Evolutionary conservation across 1,140 invertebrate species (phyloP).

Genomic region (Steinernema feltiae): DNA sequence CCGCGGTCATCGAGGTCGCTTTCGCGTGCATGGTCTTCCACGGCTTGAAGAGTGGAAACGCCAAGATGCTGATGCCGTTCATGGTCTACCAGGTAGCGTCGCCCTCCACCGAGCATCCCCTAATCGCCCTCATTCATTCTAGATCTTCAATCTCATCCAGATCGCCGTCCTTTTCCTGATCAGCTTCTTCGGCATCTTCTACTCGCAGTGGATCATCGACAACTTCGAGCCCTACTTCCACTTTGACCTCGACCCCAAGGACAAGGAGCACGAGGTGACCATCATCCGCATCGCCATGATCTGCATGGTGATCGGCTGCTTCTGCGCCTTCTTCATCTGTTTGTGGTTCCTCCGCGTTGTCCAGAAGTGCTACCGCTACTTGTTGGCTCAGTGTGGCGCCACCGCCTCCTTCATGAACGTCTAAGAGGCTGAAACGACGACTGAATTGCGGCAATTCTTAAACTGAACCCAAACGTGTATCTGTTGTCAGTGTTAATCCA

Average conservation of each 20-base stretch:
- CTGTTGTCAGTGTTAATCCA: too few relatives aligned
- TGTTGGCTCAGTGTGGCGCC: neutral
- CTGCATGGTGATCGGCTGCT: slow-evolving; percentile 10
- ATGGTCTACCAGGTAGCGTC: slow-evolving; percentile 2
- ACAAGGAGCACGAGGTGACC: slow-evolving; percentile 6
- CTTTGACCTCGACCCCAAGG: slow-evolving; percentile 8
- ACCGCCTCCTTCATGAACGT: slow-evolving; percentile 8
- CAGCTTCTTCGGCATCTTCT: slow-evolving; percentile 11
- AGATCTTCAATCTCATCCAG: neutral
- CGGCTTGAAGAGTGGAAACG: neutral
- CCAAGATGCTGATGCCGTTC: slow-evolving; percentile 6
- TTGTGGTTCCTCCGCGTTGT: slow-evolving; percentile 1
- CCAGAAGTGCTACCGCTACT: slow-evolving; percentile 11
- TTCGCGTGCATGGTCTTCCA: neutral
- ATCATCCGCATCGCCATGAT: slow-evolving; percentile 15
- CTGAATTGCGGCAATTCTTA: neutral
- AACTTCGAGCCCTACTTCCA: slow-evolving; percentile 12
- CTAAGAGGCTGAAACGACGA: too few relatives aligned
- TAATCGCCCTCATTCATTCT: neutral
- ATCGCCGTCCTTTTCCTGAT: neutral
- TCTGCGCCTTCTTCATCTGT: neutral
- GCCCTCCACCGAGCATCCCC: neutral
- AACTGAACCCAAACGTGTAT: neutral
- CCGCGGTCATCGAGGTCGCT: neutral
- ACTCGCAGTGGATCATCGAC: slow-evolving; percentile 9